Evolutionary conservation across 2,797 vertebrate genomes (phyloP), one percentile per base, ranked within the genome.

Genomic region (Pogonophryne albipinna): DNA sequence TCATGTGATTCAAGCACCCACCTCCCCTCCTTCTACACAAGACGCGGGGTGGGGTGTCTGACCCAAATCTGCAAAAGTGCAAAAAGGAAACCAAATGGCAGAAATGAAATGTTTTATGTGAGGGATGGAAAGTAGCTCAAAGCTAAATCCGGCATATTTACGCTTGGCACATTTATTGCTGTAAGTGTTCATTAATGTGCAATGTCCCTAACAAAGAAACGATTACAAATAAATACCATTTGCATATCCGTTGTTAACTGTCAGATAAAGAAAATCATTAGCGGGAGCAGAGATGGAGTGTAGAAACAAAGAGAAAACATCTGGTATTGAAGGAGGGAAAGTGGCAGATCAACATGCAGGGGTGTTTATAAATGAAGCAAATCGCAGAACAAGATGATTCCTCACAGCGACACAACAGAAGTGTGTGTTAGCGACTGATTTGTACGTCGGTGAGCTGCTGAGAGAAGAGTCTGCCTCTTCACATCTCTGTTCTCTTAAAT

Each of bases 401-500:
- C 38, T 57, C 49, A 47, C 19, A 10, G 16, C 23, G 7, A 23
- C 51, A 27, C 20, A n/a, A 38, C 44, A 14, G 34, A 38, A n/a
- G 41, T 51, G 59, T 47, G 20, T 16, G 66, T 56, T 17, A 6
- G 83, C 51, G 63, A 10, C 49, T 60, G 78, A 19, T 67, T 47
- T 47, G 66, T 52, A 51, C 34, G 63, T 77, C 42, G 50, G 66
- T 55, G 82, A 70, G 64, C 69, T 46, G 74, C 76, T 41, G 66
- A 75, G 76, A 60, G 87, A 41, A 67, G 84, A 80, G 66, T 59
- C 83, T 74, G 82, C 83, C 86, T 91, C 91, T 76, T 90, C 86
- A 84, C 92, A 93, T 91, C 89, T 86, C 91, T 83, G 84, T 92
- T 92, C 93, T 91, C 90, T 92, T 91, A 86, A 90, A 93, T 93